Base-by-base conservation (phyloP, 1,140 invertebrate species). In the Bradynema listronoti region DNA sequence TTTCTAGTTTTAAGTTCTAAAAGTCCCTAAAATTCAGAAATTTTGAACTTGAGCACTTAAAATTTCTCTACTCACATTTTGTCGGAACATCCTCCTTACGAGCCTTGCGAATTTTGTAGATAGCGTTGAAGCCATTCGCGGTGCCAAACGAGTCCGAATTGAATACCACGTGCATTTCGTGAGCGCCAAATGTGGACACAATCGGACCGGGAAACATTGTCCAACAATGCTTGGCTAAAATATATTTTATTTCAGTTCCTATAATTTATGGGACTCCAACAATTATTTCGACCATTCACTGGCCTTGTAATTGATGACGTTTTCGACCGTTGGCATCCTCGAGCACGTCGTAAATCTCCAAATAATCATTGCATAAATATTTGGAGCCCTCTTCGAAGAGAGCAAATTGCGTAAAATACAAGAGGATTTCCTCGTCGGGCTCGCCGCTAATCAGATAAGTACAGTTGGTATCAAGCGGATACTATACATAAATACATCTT, bases 331-430 rank as follows among this genome's bases (percentile, higher is more conserved):
- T 55, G 2, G 54, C 22, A 32, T 66, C 60, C 9, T 52, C 39
- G 27, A 76, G 66, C 11, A 77, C 68, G 53, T 77, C 75, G 49
- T 69, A 74, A n/a, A 77, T 66, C 47, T 78, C 67, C 6, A 77
- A 47, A 57, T 65, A 77, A 42, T 77, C 74, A 27, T 68, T 64
- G 56, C 74, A 75, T 51, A 75, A 30, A 4, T 71, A 54, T 51
- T 63, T 61, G 24, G 56, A 60, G 16, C 63, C 56, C 27, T 71
- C 73, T 25, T 70, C 68, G 47, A 65, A 70, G 9, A 77, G 51
- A 0, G 75, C 74, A 54, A 77, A 77, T 52, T 78, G 75, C 51
- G 75, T 71, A 41, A 77, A 77, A 50, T 78, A 72, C 1, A 75
- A 27, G 14, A 76, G 61, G 54, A 77, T 70, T 52, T 72, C 58